phyloP scores from a whole-genome alignment of 2,113 vertebrate genomes.

The Periophthalmodon schlosseri region DNA sequence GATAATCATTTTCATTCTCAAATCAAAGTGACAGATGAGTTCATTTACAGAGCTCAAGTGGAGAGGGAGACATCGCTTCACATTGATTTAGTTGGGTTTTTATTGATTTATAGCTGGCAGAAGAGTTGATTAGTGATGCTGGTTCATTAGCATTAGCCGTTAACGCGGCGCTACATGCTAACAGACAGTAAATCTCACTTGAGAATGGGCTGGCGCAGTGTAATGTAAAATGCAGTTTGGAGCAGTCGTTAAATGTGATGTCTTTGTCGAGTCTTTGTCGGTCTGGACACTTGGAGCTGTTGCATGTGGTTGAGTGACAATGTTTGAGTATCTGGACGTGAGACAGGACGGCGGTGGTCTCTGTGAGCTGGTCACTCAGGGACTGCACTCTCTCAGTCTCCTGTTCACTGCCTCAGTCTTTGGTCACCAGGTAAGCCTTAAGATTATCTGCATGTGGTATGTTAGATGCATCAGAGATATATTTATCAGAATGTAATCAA shows the following conservation, averaged over 20 bases:
- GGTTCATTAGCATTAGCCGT: conserved; percentile 63
- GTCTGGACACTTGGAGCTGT: neutral
- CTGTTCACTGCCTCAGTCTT: no score
- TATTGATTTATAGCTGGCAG: conserved; percentile 27
- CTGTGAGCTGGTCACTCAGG: no score
- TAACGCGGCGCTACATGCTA: conserved; percentile 49
- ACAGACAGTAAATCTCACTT: conserved; percentile 62
- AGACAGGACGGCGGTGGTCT: no score
- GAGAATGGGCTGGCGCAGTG: conserved; percentile 49
- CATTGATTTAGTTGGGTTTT: neutral
- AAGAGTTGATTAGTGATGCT: conserved; percentile 71
- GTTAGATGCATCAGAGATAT: no score
- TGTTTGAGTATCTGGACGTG: no score
- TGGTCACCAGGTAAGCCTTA: no score
- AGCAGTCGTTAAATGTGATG: conserved; percentile 49
- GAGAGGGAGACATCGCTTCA: neutral
- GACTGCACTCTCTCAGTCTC: no score
- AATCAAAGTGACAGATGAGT: conserved; percentile 74
- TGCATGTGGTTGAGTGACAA: no score
- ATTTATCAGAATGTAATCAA: no score
- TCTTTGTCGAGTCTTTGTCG: neutral
- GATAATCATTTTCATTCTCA: conserved; percentile 75
- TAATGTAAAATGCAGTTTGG: conserved; percentile 54
- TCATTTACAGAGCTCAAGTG: conserved; percentile 62
- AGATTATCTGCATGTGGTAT: no score